Conservation (phyloP, 37 sponge, comb jelly and placozoan species). For the Corticium candelabrum region DNA sequence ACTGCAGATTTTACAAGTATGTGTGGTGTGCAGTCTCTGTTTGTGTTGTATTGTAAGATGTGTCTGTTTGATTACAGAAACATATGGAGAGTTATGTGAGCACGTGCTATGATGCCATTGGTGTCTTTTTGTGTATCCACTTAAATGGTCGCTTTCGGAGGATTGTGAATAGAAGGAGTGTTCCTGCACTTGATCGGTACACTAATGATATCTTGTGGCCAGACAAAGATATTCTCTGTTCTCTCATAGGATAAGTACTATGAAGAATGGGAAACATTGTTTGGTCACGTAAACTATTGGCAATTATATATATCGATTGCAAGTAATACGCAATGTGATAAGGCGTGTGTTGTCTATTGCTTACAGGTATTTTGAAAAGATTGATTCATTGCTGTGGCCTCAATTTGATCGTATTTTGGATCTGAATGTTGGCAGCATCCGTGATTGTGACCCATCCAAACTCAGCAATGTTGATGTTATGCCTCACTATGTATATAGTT, state of each 20-base stretch:
- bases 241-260: too few relatives aligned
- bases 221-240: too few relatives aligned
- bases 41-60: not conserved
- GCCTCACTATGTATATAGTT: constrained; percentile 86
- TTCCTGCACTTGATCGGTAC: constrained; percentile 8
- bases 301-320: too few relatives aligned
- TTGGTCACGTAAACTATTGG: too few relatives aligned
- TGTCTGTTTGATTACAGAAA: constrained; percentile 25
- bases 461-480: constrained; percentile 84
- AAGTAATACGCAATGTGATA: too few relatives aligned
- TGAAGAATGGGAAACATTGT: too few relatives aligned
- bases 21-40: not conserved
- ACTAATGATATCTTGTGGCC: not conserved
- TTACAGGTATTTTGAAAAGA: constrained; percentile 44
- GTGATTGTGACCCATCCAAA: constrained; percentile 63
- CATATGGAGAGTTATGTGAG: constrained; percentile 42
- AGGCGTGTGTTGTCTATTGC: not conserved
- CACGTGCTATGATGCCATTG: constrained; percentile 80
- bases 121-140: constrained; percentile 89
- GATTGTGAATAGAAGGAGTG: constrained; percentile 53
- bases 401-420: constrained; percentile 66
- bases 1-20: not conserved
- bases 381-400: constrained; percentile 81
- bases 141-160: constrained; percentile 64
- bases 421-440: constrained; percentile 75